Base-by-base conservation (phyloP, 2,888 invertebrate species). In the Theodoxus fluviatilis region DNA sequence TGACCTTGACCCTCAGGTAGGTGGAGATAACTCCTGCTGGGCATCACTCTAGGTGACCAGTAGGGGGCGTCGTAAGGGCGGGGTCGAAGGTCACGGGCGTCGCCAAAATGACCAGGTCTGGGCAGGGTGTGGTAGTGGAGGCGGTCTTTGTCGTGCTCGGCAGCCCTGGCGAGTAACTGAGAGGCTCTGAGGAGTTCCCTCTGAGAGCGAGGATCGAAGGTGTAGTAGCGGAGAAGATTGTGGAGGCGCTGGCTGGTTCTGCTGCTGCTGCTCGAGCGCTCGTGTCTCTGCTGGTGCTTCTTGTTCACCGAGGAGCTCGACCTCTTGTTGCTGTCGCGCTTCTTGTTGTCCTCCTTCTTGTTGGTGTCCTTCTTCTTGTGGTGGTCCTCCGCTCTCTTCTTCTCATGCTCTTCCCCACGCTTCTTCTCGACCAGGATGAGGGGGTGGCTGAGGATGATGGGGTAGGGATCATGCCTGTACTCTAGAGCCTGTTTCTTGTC, bases 171-270 rank as follows among this genome's bases (percentile, higher is more conserved):
- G n/a, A n/a, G n/a, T n/a, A n/a, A n/a, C n/a, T n/a, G n/a, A n/a
- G n/a, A n/a, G n/a, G n/a, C n/a, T n/a, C n/a, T n/a, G n/a, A n/a
- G n/a, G n/a, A n/a, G n/a, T n/a, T n/a, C n/a, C n/a, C n/a, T n/a
- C n/a, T n/a, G n/a, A n/a, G n/a, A n/a, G n/a, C n/a, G n/a, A n/a
- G n/a, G n/a, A n/a, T n/a, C n/a, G n/a, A n/a, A n/a, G n/a, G n/a
- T n/a, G n/a, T n/a, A n/a, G n/a, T n/a, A n/a, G 68, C 68, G 40
- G 33, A 4, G 68, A 59, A 2, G 68, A 59, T 43, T 59, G 22
- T 7, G 37, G 52, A 7, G 68, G 68, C 7, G 18, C 55, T 22
- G 12, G 55, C 25, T 22, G 9, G 15, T 55, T 12, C 55, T 7
- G 22, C 7, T n/a, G n/a, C 9, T 12, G 15, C 43, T 15, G 9